These are phyloP conservation scores for Agonopterix heracliana DNA, from an alignment of 2,888 invertebrate species.

Conservation along the genomic window DNA sequence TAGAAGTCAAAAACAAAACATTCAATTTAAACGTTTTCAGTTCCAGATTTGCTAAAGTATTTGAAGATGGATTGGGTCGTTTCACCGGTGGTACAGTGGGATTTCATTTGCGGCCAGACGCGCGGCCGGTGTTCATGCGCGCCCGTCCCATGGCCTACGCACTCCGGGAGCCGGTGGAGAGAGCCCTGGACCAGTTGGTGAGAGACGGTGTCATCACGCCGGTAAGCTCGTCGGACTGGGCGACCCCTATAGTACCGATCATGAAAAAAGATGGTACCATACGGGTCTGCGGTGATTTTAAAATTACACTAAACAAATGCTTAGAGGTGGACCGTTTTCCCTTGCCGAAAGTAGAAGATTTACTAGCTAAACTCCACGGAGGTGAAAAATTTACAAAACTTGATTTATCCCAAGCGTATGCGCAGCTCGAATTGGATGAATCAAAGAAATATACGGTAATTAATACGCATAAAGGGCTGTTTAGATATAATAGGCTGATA, in stretches of 20 bases:
- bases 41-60: conserved; percentile 15
- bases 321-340: conserved; percentile 14
- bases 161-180: no score
- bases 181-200: conserved; percentile 12
- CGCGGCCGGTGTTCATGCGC: no score
- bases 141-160: conserved; percentile 2
- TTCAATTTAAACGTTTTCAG: no score
- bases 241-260: conserved; percentile 1
- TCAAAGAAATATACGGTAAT: conserved; percentile 12
- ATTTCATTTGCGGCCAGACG: conserved; percentile 3
- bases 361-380: neutral
- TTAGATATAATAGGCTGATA: neutral
- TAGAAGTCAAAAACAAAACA: no score
- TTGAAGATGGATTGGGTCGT: conserved; percentile 13
- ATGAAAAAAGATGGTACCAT: conserved; percentile 13
- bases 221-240: conserved; percentile 12
- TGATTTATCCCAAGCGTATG: neutral
- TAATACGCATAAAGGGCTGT: conserved; percentile 15
- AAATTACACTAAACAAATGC: conserved; percentile 9
- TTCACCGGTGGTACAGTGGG: conserved; percentile 5
- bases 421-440: conserved; percentile 3
- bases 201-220: conserved; percentile 12
- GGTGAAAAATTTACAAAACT: no score
- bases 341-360: conserved; percentile 1
- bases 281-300: conserved; percentile 11